Evolutionary conservation across 2,797 vertebrate genomes (phyloP), one percentile per base, ranked within the genome.

Genomic region (Sciaenops ocellatus): DNA sequence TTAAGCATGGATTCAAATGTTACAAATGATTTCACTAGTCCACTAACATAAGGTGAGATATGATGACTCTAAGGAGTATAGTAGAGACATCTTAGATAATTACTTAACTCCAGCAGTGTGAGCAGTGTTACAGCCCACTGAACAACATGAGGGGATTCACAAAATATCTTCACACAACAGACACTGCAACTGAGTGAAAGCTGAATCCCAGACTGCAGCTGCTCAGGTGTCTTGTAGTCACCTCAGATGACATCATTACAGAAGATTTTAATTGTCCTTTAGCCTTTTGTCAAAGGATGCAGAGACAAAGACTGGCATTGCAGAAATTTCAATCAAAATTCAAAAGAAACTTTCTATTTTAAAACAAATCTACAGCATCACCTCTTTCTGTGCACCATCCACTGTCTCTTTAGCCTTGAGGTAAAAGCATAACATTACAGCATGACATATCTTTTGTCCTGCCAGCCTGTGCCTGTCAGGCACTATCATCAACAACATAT

Each of bases 381-480:
- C 34, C 28, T 54, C 17, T 60, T 22, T 51, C 55, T 30, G 7
- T 22, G 17, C 5, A 67, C 15, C 20, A 4, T 55, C 6, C 11
- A 15, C 26, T 24, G 11, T 17, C 38, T 28, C 15, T 66, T 48
- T 5, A n/a, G 55, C 75, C 78, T 48, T 3, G 9, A 76, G 75
- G 64, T 63, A 13, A 60, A 64, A 59, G 11, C 26, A 10, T n/a
- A 22, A 22, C 13, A 17, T 54, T 10, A 26, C 63, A 64, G 50
- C 34, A 20, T 74, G 47, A 75, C 59, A 66, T 11, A 17, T 69
- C 50, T 51, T 78, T 86, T 86, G 78, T 85, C 41, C 10, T 41
- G 30, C 9, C 26, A 50, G 69, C 65, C 52, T 54, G 15, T n/a
- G 48, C 57, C 28, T 72, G 73, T 81, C 72, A 70, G 38, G 17